phyloP scores from a whole-genome alignment of 2,113 vertebrate species.

The Pseudolaguvia tuberculata region DNA sequence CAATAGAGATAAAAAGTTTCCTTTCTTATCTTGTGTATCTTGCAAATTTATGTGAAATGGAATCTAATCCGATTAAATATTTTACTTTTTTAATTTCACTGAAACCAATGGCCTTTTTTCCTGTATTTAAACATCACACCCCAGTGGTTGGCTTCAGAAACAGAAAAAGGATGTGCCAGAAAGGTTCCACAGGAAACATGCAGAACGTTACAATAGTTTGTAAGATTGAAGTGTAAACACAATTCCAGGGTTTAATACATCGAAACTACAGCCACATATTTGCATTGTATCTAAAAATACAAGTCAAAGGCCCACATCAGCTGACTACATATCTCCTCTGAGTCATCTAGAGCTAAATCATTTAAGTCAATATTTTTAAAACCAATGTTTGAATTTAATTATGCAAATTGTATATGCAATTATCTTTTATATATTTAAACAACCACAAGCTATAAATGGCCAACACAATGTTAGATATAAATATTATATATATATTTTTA shows the following conservation, averaged over 20 bases:
- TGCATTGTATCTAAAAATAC: background rate
- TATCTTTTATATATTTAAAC: too few species aligned
- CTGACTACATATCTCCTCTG: too few species aligned
- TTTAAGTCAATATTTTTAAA: too few species aligned
- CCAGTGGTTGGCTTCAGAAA: background rate
- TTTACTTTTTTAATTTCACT: background rate
- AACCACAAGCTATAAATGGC: too few species aligned
- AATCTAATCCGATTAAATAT: background rate
- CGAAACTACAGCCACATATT: background rate
- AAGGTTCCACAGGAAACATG: background rate
- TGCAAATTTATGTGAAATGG: background rate
- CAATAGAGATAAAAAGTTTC: background rate
- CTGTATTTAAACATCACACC: background rate
- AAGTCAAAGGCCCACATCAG: background rate
- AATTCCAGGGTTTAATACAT: background rate
- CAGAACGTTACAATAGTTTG: background rate
- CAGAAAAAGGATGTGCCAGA: background rate
- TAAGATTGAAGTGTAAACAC: background rate
- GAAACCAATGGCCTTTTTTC: background rate
- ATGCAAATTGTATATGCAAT: too few species aligned
- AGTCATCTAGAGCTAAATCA: too few species aligned
- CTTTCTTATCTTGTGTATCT: background rate
- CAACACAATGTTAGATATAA: too few species aligned
- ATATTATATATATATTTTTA: too few species aligned
- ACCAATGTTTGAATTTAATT: too few species aligned